Conservation (phyloP, 2,797 vertebrate genomes). For the Iguana delicatissima region DNA sequence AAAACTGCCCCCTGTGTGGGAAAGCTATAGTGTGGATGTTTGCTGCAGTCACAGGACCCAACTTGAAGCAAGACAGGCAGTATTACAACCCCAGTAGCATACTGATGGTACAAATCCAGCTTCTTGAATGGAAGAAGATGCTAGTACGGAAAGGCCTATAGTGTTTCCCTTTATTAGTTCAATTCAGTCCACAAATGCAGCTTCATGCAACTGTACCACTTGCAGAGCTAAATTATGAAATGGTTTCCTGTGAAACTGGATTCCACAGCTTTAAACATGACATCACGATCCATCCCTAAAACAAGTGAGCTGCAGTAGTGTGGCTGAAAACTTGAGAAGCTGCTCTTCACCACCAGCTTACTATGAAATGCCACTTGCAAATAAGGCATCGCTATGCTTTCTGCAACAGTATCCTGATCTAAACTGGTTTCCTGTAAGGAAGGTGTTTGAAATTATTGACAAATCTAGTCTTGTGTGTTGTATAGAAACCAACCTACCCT, state of each 20-base stretch:
- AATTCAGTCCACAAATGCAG: background rate
- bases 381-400: background rate
- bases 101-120: too few species aligned
- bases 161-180: too few species aligned
- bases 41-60: too few species aligned
- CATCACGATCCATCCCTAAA: background rate
- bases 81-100: too few species aligned
- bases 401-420: background rate
- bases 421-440: background rate
- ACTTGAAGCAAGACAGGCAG: too few species aligned
- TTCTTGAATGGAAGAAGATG: too few species aligned
- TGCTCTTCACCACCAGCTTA: background rate
- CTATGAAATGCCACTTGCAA: background rate
- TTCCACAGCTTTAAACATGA: background rate
- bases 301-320: background rate
- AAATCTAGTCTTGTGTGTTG: background rate
- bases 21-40: too few species aligned
- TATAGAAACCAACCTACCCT: conserved; percentile 81
- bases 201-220: too few species aligned
- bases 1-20: too few species aligned
- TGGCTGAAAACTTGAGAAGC: background rate
- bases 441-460: background rate
- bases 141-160: too few species aligned
- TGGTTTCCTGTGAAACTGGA: background rate
- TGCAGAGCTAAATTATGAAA: background rate